Evolutionary conservation across 2,797 vertebrate genomes (phyloP), one percentile per base, ranked within the genome.

Genomic region (Coccyzus lansbergi): DNA sequence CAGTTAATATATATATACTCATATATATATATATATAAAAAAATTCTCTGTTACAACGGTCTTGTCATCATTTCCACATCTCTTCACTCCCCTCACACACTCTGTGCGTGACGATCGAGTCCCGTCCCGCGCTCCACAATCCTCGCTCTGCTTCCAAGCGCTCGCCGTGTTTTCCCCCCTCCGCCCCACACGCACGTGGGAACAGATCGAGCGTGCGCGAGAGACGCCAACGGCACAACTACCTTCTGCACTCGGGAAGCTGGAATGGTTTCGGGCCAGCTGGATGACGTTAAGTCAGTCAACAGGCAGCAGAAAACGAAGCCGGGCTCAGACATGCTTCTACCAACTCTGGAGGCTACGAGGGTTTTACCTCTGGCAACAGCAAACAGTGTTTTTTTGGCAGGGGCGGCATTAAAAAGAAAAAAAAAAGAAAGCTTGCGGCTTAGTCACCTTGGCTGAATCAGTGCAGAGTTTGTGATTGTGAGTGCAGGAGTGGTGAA

Each of bases 1-100:
- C 93, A 90, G 87, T 94, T 95, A 94, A 96, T 96, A 94, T 96
- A 95, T 96, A 95, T 95, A 92, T 74, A n/a, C n/a, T n/a, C n/a
- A 26, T 51, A 87, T 91, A 87, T 77, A 74, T 74, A 68, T 79
- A 58, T 38, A 74, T 49, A 51, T 26, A 55, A 19, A 91, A 77
- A 92, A 93, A 90, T 75, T 85, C 69, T 94, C 95, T 95, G 90
- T 96, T 94, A 96, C 97, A 77, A 97, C 91, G 72, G 91, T 97
- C 97, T 96, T 96, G 86, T 94, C 60, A 68, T 95, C 20, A 76
- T 71, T 88, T 95, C 59, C 91, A 85, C 94, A 79, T 48, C 86
- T 92, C 89, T 59, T 58, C 76, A 83, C 63, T 85, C 93, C 82
- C 67, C 67, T 69, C 82, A 56, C 83, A 5, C 31, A 3, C 69